Percentiles rank a stretch among this genome's conserved stretches.
These are phyloP conservation scores for Cantharis nigra DNA, from an alignment of 2,888 invertebrate genomes.

Conservation along the genomic window DNA sequence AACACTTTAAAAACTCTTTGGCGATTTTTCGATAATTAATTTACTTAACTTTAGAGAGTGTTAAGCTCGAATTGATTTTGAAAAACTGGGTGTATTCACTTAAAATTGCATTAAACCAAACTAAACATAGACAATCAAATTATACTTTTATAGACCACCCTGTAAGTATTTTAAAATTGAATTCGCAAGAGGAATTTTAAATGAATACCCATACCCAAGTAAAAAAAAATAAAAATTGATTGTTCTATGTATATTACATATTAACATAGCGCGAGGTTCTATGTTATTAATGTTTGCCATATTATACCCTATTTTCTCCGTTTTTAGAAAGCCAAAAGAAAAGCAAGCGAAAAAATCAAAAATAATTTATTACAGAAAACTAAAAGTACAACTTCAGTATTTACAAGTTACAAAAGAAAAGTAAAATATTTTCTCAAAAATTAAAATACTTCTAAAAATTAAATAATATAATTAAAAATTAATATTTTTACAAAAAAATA, in stretches of 20 bases:
- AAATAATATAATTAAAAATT: conserved; percentile 20
- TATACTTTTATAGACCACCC: not conserved
- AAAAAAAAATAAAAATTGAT: not conserved
- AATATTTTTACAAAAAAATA: conserved; percentile 30
- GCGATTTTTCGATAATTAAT: conserved; percentile 7
- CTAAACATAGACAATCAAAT: not conserved
- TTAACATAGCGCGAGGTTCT: conserved; percentile 1
- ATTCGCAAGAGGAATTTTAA: not conserved
- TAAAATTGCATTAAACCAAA: not conserved
- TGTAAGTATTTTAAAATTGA: not conserved
- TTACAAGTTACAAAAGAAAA: conserved; percentile 18
- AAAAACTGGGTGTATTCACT: not conserved
- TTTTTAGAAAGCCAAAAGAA: conserved; percentile 28
- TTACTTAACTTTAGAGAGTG: conserved; percentile 16
- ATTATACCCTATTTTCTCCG: conserved; percentile 53
- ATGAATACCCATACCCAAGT: not conserved
- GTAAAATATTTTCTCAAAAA: conserved; percentile 16
- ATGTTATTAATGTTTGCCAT: not conserved
- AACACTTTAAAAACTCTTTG: conserved; percentile 22
- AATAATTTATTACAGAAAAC: conserved; percentile 17
- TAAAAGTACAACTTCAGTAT: conserved; percentile 11
- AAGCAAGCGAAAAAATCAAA: not conserved
- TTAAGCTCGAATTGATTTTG: conserved; percentile 22
- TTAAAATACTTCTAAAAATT: conserved; percentile 28
- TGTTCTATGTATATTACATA: not conserved